phyloP scores from a whole-genome alignment of 2,113 vertebrate genomes.

The Eptatretus burgeri region DNA sequence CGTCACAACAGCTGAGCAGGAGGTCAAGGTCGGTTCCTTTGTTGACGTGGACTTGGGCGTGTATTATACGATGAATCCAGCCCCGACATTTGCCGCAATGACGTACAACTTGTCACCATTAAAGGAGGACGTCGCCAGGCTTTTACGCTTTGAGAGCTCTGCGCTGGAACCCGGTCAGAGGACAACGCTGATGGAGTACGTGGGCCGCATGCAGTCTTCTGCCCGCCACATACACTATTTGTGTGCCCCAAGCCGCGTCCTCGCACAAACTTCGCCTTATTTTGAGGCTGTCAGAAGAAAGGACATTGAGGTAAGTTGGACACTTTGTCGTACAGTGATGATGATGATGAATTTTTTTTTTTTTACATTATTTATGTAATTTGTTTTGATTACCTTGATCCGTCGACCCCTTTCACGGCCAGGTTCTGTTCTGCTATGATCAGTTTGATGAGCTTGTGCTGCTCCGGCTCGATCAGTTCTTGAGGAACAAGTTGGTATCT shows the following conservation, averaged over 20 bases:
- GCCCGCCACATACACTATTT: constrained; percentile 65
- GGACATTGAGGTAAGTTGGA: constrained; percentile 24
- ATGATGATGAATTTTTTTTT: neutral
- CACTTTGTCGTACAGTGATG: neutral
- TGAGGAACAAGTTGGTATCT: constrained; percentile 74
- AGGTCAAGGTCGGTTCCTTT: constrained; percentile 34
- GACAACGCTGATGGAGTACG: constrained; percentile 46
- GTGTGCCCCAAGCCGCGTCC: constrained; percentile 52
- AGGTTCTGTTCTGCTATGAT: constrained; percentile 95
- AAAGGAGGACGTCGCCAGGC: constrained; percentile 64
- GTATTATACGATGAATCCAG: neutral
- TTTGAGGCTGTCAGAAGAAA: constrained; percentile 86
- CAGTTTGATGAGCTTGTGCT: constrained; percentile 87
- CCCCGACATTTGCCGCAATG: neutral
- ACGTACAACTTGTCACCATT: neutral
- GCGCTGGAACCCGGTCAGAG: constrained; percentile 40
- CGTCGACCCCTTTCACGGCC: constrained; percentile 4
- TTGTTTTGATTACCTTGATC: too few species aligned
- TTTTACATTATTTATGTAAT: too few species aligned
- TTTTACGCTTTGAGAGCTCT: constrained; percentile 57
- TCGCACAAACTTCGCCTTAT: constrained; percentile 68
- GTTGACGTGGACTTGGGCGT: neutral
- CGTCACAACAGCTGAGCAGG: constrained; percentile 57
- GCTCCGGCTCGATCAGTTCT: constrained; percentile 63
- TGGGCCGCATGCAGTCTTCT: constrained; percentile 47